Percentiles rank a stretch among this genome's conserved stretches.
Evolutionary conservation across 2,113 vertebrate species (phyloP).

Genomic region (Elephantulus edwardii): DNA sequence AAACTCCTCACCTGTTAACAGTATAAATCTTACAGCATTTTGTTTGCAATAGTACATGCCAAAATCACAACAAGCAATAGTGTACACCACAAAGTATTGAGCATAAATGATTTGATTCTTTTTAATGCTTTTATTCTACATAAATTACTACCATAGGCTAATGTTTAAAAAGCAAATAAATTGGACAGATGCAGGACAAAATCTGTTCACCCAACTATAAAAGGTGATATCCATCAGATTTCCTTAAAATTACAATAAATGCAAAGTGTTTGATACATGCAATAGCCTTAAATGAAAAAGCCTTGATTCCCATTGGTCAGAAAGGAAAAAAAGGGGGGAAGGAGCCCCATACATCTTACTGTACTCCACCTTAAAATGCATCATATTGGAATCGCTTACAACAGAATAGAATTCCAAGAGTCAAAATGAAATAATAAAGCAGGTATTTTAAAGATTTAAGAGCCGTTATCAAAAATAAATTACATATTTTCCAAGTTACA

Average conservation of each 20-base stretch:
- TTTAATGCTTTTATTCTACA: constrained; percentile 85
- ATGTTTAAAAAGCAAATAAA: constrained; percentile 85
- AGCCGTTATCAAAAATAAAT: constrained; percentile 92
- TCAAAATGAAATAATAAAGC: constrained; percentile 89
- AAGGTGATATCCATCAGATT: constrained; percentile 75
- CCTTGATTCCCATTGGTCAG: constrained; percentile 83
- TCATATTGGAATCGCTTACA: constrained; percentile 82
- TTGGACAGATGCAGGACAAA: constrained; percentile 82
- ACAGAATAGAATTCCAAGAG: constrained; percentile 84
- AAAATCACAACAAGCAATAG: constrained; percentile 86
- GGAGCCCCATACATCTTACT: constrained; percentile 74
- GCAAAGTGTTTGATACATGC: constrained; percentile 85
- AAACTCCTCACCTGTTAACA: constrained; percentile 63
- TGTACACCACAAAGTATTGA: constrained; percentile 83
- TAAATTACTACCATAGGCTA: constrained; percentile 87
- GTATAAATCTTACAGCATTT: constrained; percentile 87
- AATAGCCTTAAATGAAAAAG: constrained; percentile 84
- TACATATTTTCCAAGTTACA: constrained; percentile 86
- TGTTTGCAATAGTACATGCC: constrained; percentile 86
- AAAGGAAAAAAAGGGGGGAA: constrained; percentile 66
- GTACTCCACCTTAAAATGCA: constrained; percentile 84
- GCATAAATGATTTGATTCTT: constrained; percentile 82
- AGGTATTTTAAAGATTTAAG: constrained; percentile 87
- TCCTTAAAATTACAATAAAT: constrained; percentile 85
- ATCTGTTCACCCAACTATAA: constrained; percentile 83